Conservation (phyloP, 35 echinoderm and acorn worm genomes). For the Ptychodera flava region DNA sequence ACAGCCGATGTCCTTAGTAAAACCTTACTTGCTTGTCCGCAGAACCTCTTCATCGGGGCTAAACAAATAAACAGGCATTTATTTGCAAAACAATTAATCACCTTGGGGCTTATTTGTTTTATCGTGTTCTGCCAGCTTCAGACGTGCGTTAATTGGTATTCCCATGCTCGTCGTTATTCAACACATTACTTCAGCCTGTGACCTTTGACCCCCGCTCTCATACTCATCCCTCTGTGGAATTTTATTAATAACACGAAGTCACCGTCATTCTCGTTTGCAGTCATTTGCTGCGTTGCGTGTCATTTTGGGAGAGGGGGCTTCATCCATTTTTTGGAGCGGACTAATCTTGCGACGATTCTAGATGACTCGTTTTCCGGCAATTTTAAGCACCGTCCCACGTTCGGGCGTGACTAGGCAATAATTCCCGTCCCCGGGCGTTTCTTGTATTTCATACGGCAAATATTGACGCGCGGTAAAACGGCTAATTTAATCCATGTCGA, state of each 20-base stretch:
- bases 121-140: background rate
- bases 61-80: background rate
- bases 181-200: background rate
- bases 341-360: no score
- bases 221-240: background rate
- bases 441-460: background rate
- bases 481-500: background rate
- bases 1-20: no score
- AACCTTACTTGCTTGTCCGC: background rate
- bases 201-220: background rate
- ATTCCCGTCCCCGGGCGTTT: background rate
- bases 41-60: background rate
- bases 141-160: background rate
- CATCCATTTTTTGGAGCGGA: no score
- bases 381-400: background rate
- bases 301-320: no score
- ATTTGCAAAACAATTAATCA: background rate
- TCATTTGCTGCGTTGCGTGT: background rate
- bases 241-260: background rate
- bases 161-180: background rate
- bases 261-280: background rate
- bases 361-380: background rate
- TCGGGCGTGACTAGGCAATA: background rate
- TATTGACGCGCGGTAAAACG: background rate
- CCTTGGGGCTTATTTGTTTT: background rate